Evolutionary conservation across 2,113 vertebrate genomes (phyloP), one percentile per base, ranked within the genome.

Genomic region (Morone chrysops): DNA sequence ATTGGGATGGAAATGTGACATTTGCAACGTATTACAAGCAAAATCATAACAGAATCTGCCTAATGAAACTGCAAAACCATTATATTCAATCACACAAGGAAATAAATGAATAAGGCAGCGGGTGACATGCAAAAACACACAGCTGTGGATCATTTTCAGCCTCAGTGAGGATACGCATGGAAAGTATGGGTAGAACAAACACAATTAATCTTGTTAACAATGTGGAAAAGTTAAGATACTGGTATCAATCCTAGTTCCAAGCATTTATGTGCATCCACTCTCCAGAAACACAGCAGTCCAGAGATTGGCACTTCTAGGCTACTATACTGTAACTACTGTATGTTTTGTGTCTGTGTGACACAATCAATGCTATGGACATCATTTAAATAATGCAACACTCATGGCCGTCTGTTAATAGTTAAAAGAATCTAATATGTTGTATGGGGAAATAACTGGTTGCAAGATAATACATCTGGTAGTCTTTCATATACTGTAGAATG

Each of bases 1-100:
- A 69, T 40, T 22, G 9, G 14, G 22, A 76, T 76, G 72, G 80
- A 76, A 65, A 82, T 63, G 66, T 76, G 66, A 76, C 73, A 82
- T 82, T 76, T 82, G 16, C 57, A 22, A 50, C 48, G 14, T 38
- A 63, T 82, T 48, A 62, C 56, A 40, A 54, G 25, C 22, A 59
- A 3, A 73, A 54, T 60, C 63, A 61, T 14, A 62, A 75, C 72
- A 40, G 25, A 68, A 47, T 82, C 66, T 56, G 20, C 50, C 22
- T 25, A 59, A 47, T 65, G 68, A 12, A 12, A 75, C n/a, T 50
- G 71, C 31, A 40, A 54, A 75, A 22, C 6, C 43, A 63, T 41
- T 14, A 1, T 8, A 63, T 75, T 51, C 72, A 48, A 53, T 66
- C 61, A 40, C 25, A 22, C 20, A 0, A 40, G 57, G 45, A 36